Percentiles rank a stretch among this genome's conserved stretches.
Conservation (phyloP, 2,888 invertebrate genomes). For the Drosophila falleni region DNA sequence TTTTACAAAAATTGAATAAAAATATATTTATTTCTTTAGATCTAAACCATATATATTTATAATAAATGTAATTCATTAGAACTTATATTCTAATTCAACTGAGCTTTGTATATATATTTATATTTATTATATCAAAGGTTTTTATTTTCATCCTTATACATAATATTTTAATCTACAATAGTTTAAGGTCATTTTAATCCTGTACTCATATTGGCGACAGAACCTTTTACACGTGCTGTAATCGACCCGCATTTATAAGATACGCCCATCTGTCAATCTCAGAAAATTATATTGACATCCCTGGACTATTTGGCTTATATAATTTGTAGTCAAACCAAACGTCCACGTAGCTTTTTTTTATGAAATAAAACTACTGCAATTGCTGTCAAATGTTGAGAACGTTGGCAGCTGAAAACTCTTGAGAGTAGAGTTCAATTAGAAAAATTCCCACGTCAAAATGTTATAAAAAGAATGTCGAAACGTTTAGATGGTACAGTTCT, state of each 20-base stretch:
- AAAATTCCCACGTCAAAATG: background rate
- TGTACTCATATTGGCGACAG: too few species aligned
- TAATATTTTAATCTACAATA: too few species aligned
- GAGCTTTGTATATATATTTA: too few species aligned
- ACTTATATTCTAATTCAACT: too few species aligned
- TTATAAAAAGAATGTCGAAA: constrained; percentile 21
- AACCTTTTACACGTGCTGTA: background rate
- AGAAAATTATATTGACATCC: background rate
- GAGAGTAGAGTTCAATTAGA: background rate
- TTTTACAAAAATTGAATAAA: too few species aligned
- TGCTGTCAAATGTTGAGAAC: constrained; percentile 41
- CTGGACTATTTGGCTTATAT: background rate
- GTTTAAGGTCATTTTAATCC: too few species aligned
- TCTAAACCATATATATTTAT: too few species aligned
- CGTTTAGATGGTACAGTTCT: constrained; percentile 17
- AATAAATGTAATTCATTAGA: too few species aligned
- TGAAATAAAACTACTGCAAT: background rate
- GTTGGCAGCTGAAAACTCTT: constrained; percentile 25
- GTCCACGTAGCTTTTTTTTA: background rate
- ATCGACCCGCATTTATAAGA: background rate
- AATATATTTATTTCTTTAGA: too few species aligned
- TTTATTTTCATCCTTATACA: too few species aligned
- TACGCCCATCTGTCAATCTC: constrained; percentile 48
- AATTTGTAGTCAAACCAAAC: constrained; percentile 7
- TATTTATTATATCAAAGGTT: too few species aligned